phyloP scores from a whole-genome alignment of 1,140 invertebrate species.

The Oreohelix idahoensis region DNA sequence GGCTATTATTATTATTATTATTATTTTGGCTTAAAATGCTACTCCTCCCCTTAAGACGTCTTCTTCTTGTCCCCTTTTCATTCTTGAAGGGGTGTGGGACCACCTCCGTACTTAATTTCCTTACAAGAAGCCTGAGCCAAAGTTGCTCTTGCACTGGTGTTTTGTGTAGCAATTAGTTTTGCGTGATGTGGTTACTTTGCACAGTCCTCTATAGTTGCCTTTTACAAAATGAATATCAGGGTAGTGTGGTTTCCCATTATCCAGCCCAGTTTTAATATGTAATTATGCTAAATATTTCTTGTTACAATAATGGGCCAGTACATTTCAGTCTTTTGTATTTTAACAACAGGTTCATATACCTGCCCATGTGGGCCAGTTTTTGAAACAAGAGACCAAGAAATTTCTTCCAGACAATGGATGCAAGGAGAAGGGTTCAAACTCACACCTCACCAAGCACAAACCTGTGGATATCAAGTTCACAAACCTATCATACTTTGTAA shows the following conservation, averaged over 20 bases:
- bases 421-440: slow-evolving; percentile 50
- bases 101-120: no score
- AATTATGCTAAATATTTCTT: background rate
- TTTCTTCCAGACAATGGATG: slow-evolving; percentile 5
- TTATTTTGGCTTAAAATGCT: no score
- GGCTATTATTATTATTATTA: no score
- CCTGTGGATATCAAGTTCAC: slow-evolving; percentile 90
- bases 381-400: slow-evolving; percentile 35
- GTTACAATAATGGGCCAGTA: background rate
- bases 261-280: background rate
- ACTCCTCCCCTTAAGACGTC: no score
- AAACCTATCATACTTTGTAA: slow-evolving; percentile 87
- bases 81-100: no score
- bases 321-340: background rate
- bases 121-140: no score
- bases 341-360: slow-evolving; percentile 65
- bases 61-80: no score
- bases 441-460: slow-evolving; percentile 81
- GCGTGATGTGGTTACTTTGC: background rate
- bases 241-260: no score
- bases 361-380: slow-evolving; percentile 41
- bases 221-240: no score
- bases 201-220: background rate
- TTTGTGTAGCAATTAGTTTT: background rate
- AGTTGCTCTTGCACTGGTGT: no score